Conservation (phyloP, 1,140 invertebrate species). For the Homarus americanus region DNA sequence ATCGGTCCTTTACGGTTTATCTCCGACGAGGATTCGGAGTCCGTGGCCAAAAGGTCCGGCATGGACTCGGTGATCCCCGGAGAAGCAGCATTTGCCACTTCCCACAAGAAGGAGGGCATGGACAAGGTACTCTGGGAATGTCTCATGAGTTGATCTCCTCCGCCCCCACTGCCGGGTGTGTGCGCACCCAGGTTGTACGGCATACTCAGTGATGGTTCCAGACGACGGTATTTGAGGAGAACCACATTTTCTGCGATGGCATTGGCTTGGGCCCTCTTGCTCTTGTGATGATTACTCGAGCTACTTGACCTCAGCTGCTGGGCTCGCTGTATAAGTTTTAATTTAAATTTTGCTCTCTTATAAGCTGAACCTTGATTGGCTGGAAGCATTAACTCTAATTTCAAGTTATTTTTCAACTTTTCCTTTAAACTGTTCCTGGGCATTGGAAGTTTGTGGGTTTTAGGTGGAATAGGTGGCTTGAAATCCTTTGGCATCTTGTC, state of each 20-base stretch:
- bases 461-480: conserved; percentile 72
- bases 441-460: conserved; percentile 74
- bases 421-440: conserved; percentile 76
- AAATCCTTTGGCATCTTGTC: conserved; percentile 75
- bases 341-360: conserved; percentile 74
- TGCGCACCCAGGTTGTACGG: conserved; percentile 80
- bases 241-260: conserved; percentile 78
- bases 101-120: conserved; percentile 76
- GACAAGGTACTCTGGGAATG: conserved; percentile 83
- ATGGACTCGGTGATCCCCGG: conserved; percentile 73
- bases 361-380: conserved; percentile 72
- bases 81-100: conserved; percentile 68
- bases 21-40: conserved; percentile 74
- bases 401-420: conserved; percentile 76
- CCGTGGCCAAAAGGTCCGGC: conserved; percentile 72
- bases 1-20: conserved; percentile 74
- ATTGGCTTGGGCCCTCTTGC: conserved; percentile 76
- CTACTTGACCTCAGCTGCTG: conserved; percentile 63
- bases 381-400: conserved; percentile 75
- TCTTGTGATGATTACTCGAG: conserved; percentile 59
- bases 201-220: conserved; percentile 82
- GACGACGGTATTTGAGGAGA: conserved; percentile 78
- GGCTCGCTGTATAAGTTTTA: conserved; percentile 71
- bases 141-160: conserved; percentile 77
- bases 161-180: conserved; percentile 75